These are phyloP conservation scores for Cettia cetti DNA, from an alignment of 2,113 vertebrate species.

Conservation along the genomic window DNA sequence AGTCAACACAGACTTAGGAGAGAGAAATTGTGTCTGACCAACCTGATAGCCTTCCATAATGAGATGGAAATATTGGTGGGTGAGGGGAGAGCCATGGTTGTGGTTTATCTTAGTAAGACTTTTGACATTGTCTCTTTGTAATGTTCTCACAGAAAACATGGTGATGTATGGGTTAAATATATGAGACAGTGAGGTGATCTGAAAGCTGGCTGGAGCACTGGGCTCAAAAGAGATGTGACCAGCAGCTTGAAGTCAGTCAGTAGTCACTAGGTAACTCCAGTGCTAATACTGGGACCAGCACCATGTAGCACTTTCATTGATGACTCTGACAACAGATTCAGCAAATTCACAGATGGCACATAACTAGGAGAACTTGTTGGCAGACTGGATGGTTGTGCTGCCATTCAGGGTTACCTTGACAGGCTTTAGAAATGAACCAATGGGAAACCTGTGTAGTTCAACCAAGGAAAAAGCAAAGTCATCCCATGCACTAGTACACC, in stretches of 20 bases:
- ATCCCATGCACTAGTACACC: not conserved
- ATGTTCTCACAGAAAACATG: not conserved
- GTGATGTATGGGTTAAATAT: not conserved
- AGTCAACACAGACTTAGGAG: not conserved
- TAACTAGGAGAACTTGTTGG: not conserved
- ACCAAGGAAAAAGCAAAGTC: not conserved
- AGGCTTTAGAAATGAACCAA: not conserved
- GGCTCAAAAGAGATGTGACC: not conserved
- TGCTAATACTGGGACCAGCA: not conserved
- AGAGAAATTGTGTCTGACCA: not conserved
- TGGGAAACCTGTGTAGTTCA: not conserved
- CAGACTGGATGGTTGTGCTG: not conserved
- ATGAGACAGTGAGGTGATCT: not conserved
- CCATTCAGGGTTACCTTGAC: not conserved
- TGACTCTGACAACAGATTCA: not conserved
- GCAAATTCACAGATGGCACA: not conserved
- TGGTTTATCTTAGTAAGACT: not conserved
- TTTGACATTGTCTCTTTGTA: not conserved
- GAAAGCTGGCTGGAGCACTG: not conserved
- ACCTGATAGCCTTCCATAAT: not conserved
- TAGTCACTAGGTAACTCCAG: not conserved
- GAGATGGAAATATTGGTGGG: not conserved
- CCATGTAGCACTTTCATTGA: not conserved
- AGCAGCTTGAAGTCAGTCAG: not conserved
- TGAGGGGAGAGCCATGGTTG: not conserved